Evolutionary conservation across 2,797 vertebrate genomes (phyloP), one percentile per base, ranked within the genome.

Genomic region (Neosilurus hyrtlii): DNA sequence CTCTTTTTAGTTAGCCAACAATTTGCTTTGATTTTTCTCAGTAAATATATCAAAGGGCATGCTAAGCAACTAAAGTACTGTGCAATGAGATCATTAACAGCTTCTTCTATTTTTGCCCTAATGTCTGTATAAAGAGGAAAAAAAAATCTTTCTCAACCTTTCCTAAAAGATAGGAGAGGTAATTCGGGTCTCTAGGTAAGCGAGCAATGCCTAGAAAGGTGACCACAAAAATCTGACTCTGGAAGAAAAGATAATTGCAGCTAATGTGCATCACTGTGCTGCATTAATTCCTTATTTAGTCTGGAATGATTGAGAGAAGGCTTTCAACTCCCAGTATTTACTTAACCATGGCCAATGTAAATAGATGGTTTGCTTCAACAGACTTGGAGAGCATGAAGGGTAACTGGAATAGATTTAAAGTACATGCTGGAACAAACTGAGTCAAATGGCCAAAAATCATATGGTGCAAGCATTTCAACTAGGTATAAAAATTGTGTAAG

Each of bases 161-260:
- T 76, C 93, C 68, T 86, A 89, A 84, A 89, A 85, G 7, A 93
- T 94, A 90, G 93, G 52, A 90, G 93, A 94, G 92, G 91, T 93
- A 89, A 86, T 88, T 74, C 43, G 63, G 52, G 67, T 74, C 59
- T 79, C 43, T 71, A 77, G 52, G 37, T 22, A 66, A 71, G n/a
- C 63, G 30, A 22, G 77, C 49, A 76, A 16, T 43, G 37, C 54
- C 57, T 79, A 20, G 49, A 37, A 74, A 59, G 59, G 79, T 59
- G 56, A 83, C 76, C 66, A 62, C 75, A 74, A 82, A 81, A 78
- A 54, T 18, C 37, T 79, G 81, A 73, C 75, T 30, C 14, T 37
- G 24, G 63, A 43, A 72, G 70, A 72, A 49, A 54, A 26, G 71
- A 54, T 26, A 73, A 73, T 18, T 26, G 51, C 26, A 26, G 8